A percentile compares a stretch with the other conserved stretches of the same genome.
Conservation (phyloP, 2,113 vertebrate species). For the Merops nubicus region DNA sequence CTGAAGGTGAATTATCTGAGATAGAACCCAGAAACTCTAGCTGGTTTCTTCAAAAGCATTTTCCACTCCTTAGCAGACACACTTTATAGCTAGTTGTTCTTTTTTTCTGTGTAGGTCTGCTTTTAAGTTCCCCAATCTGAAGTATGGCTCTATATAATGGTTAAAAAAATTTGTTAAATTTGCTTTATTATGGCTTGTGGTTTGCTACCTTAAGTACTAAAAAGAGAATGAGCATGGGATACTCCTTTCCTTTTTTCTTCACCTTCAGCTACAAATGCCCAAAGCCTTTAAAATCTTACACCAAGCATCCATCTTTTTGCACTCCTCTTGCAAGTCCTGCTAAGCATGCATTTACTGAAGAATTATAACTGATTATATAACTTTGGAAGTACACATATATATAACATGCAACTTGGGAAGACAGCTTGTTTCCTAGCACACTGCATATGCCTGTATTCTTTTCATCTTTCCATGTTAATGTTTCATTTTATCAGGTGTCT, state of each 20-base stretch:
- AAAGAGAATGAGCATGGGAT: background rate
- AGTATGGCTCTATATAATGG: background rate
- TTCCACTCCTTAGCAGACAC: background rate
- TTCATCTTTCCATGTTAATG: background rate
- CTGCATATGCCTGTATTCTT: background rate
- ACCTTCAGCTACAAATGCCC: background rate
- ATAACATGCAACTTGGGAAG: background rate
- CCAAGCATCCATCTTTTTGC: background rate
- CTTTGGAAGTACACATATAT: background rate
- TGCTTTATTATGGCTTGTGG: background rate
- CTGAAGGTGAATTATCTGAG: background rate
- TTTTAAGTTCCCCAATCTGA: background rate
- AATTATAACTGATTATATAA: background rate
- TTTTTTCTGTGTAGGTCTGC: background rate
- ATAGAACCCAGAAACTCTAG: background rate
- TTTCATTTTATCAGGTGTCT: background rate
- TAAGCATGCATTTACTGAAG: background rate
- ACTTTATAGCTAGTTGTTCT: background rate
- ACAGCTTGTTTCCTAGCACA: background rate
- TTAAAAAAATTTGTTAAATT: background rate
- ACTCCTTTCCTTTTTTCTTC: background rate
- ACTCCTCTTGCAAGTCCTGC: background rate
- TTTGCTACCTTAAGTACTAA: background rate
- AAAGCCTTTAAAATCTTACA: background rate
- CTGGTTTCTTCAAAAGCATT: background rate